phyloP scores from a whole-genome alignment of 2,888 invertebrate genomes.

The Tanytarsus gracilentus region DNA sequence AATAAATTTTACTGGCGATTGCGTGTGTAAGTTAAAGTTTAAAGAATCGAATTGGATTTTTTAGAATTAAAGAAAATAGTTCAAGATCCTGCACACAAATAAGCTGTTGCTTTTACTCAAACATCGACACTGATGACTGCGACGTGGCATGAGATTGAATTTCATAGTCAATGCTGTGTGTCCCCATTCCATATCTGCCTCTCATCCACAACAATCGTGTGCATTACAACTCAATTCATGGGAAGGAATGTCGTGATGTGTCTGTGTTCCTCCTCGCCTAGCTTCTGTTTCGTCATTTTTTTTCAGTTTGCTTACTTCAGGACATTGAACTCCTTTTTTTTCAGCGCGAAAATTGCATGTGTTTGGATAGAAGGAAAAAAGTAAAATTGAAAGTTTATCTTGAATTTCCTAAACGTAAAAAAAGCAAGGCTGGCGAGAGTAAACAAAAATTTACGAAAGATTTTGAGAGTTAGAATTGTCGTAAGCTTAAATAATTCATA shows the following conservation, averaged over 20 bases:
- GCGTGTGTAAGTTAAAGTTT: too few relatives aligned
- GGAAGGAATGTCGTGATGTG: not conserved
- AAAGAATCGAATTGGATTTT: too few relatives aligned
- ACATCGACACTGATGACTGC: not conserved
- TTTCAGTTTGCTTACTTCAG: not conserved
- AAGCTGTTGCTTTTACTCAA: not conserved
- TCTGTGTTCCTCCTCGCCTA: not conserved
- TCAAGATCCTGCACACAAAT: not conserved
- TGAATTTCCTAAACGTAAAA: not conserved
- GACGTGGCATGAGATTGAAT: conserved; percentile 1
- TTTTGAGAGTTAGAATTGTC: too few relatives aligned
- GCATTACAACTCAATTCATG: not conserved
- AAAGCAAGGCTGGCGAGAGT: not conserved
- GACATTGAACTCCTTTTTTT: conserved; percentile 12
- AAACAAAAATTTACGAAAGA: not conserved
- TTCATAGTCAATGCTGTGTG: not conserved
- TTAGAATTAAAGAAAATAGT: too few relatives aligned
- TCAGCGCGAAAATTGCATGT: not conserved
- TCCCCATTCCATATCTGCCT: not conserved
- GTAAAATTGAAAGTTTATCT: not conserved
- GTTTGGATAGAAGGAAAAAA: not conserved
- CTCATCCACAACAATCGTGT: not conserved
- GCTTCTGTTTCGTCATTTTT: not conserved
- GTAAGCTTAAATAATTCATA: too few relatives aligned
- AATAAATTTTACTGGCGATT: too few relatives aligned